Conservation (phyloP, 2,888 invertebrate genomes). For the Eumacrocentrus americanus region DNA sequence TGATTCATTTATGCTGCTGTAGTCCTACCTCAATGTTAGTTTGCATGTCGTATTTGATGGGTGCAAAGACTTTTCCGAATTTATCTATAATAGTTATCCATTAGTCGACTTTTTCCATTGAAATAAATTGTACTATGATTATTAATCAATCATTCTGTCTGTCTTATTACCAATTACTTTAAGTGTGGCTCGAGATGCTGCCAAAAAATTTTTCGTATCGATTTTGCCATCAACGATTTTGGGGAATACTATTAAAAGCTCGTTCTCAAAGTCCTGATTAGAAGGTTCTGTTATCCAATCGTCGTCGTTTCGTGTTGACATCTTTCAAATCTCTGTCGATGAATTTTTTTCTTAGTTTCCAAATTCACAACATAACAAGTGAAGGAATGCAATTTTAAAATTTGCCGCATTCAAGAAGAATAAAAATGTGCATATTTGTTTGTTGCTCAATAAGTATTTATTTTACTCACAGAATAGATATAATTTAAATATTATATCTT, state of each 20-base stretch:
- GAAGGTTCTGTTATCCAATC: conserved; percentile 35
- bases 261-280: conserved; percentile 5
- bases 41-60: conserved; percentile 78
- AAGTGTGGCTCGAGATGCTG: conserved; percentile 69
- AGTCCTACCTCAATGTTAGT: conserved; percentile 75
- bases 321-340: background rate
- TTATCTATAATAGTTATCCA: conserved; percentile 66
- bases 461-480: background rate
- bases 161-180: conserved; percentile 68
- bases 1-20: too few species aligned
- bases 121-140: background rate
- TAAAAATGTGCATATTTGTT: background rate
- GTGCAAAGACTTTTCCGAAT: conserved; percentile 76
- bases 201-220: conserved; percentile 67
- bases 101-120: conserved; percentile 5
- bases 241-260: conserved; percentile 61
- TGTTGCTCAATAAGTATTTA: background rate
- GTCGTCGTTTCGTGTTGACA: conserved; percentile 19
- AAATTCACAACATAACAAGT: background rate
- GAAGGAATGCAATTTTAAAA: background rate
- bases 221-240: conserved; percentile 66
- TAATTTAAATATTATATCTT: background rate
- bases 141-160: background rate
- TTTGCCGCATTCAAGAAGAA: background rate
- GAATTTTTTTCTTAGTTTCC: background rate